Conservation (phyloP, 2,888 invertebrate species). For the Zygothrica quintamaculata region DNA sequence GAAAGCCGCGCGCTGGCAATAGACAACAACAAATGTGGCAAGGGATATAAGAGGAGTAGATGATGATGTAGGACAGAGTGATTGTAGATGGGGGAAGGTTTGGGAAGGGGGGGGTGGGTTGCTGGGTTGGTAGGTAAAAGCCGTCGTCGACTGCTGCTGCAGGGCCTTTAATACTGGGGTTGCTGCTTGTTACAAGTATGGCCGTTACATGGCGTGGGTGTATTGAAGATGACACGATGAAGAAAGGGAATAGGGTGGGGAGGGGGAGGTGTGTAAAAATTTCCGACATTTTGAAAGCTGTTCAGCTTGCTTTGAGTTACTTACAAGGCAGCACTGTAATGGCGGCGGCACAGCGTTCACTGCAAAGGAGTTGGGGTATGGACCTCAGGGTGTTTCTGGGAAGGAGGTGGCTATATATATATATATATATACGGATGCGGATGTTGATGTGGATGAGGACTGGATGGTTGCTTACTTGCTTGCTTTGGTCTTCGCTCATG, state of each 20-base stretch:
- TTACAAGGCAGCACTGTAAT: conserved; percentile 50
- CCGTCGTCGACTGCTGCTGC: neutral
- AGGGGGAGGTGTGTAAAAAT: conserved; percentile 61
- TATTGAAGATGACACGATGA: neutral
- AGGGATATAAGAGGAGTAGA: conserved; percentile 4
- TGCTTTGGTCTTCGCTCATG: no score
- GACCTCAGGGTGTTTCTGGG: conserved; percentile 1
- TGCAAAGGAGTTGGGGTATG: conserved; percentile 14
- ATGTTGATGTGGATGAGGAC: conserved; percentile 1
- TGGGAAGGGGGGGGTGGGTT: neutral
- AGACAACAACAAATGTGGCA: conserved; percentile 54
- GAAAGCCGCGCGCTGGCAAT: conserved; percentile 62
- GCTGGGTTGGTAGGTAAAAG: no score
- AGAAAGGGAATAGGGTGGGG: neutral
- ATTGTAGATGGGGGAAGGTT: no score
- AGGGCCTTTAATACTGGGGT: conserved; percentile 2
- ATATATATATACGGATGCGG: neutral
- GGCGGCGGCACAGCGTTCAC: conserved; percentile 40
- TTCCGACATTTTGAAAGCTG: conserved; percentile 77
- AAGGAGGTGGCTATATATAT: no score
- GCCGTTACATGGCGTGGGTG: neutral
- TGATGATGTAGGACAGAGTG: neutral
- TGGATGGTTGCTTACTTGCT: conserved; percentile 17
- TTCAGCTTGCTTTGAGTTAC: conserved; percentile 74
- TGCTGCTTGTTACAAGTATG: conserved; percentile 12